Base-by-base conservation (phyloP, 35 echinoderm and acorn worm genomes). In the Strongylocentrotus purpuratus region DNA sequence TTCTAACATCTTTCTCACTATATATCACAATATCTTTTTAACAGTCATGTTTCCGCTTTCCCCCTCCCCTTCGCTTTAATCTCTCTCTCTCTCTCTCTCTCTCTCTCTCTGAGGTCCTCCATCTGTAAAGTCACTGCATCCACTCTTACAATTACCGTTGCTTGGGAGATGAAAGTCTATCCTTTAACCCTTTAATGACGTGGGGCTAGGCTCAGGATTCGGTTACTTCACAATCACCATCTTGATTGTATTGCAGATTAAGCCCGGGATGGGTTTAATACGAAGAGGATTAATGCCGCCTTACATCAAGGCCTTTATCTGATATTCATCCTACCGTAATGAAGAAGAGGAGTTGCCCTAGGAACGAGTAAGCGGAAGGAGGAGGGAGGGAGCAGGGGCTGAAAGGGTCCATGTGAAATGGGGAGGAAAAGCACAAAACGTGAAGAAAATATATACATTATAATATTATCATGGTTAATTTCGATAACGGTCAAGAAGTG, bases 201-300 rank as follows among this genome's bases (percentile, higher is more conserved):
- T n/a, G 65, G 65, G 65, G 65, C 65, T 78, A 78, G 65, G 20
- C 65, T 78, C 65, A 78, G 28, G 65, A 78, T 78, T 78, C 65
- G 65, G 65, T 78, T 78, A 22, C 65, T 78, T n/a, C 65, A 78
- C 65, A 78, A 78, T 78, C 65, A 78, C 65, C 65, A 78, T 78
- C 65, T 78, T 78, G 65, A 78, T 78, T 78, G 65, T 28, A 78
- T 78, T 78, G 65, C 65, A 78, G 65, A 78, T 78, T 78, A 78
- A 78, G 65, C 20, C 22, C 65, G 65, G 65, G 65, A 78, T 78
- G 65, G 20, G 65, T 78, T 78, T 78, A 78, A 78, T 78, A 78
- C 65, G 65, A n/a, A 78, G 65, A 28, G 65, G 65, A 78, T 78
- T 78, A 78, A 78, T 78, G 65, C 20, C 65, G 65, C 65, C 65